Percentiles rank a stretch among this genome's conserved stretches.
phyloP scores from a whole-genome alignment of 2,888 invertebrate genomes.

The Muscina levida region DNA sequence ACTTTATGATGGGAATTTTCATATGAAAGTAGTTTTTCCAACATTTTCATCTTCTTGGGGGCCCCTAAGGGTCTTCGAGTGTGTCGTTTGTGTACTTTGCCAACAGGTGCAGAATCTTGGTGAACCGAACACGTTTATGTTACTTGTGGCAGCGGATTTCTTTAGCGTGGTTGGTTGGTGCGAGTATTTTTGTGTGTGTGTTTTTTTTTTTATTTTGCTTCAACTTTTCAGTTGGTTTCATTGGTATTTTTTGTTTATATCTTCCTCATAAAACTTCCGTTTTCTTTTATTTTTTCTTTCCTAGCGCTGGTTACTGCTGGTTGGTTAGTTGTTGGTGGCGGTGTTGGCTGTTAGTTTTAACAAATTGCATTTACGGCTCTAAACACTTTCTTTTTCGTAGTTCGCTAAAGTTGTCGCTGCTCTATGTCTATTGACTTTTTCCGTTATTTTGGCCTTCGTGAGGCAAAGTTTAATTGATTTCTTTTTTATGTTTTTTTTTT shows the following conservation, averaged over 20 bases:
- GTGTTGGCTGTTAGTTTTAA: no score
- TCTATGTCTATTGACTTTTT: not conserved
- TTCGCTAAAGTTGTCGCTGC: no score
- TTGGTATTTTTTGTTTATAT: not conserved
- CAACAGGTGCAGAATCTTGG: constrained; percentile 29
- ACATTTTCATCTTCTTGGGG: no score
- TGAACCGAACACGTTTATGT: constrained; percentile 14
- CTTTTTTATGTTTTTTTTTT: no score
- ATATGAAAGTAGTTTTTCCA: no score
- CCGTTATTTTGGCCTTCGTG: constrained; percentile 16
- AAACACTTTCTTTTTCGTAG: constrained; percentile 40
- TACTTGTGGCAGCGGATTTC: not conserved
- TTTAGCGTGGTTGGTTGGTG: not conserved
- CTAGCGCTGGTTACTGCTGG: no score
- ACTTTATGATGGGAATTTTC: no score
- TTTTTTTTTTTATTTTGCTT: not conserved
- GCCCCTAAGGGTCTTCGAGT: no score
- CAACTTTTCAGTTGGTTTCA: not conserved
- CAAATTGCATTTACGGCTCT: constrained; percentile 39
- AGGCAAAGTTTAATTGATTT: constrained; percentile 33
- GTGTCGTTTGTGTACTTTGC: no score
- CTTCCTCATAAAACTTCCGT: constrained; percentile 25
- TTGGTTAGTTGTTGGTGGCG: no score
- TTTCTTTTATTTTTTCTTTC: not conserved
- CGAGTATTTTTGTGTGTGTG: not conserved